Conservation (phyloP, 2,797 vertebrate species). For the Otolemur crassicaudatus region DNA sequence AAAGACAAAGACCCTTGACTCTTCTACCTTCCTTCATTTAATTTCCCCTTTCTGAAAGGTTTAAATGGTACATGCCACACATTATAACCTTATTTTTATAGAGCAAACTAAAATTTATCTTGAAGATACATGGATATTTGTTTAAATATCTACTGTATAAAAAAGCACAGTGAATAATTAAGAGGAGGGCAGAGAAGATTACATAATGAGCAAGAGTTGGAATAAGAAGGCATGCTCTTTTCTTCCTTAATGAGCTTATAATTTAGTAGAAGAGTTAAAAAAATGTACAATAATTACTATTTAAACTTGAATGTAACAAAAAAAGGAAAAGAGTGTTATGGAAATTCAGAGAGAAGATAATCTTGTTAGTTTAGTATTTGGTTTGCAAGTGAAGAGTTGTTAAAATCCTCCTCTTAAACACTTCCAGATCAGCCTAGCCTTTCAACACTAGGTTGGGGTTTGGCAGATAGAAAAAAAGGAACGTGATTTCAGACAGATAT, state of each 20-base stretch:
- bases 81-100: not conserved
- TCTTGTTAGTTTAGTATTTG: not conserved
- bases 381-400: not conserved
- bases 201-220: not conserved
- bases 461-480: not conserved
- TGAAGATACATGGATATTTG: not conserved
- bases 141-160: not conserved
- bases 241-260: not conserved
- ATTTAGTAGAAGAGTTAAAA: not conserved
- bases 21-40: not conserved
- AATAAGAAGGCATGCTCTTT: not conserved
- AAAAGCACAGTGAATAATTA: not conserved
- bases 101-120: not conserved
- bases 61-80: not conserved
- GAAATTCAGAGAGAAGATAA: not conserved
- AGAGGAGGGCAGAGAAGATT: not conserved
- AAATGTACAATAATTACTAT: not conserved
- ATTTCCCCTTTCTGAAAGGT: not conserved
- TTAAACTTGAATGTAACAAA: not conserved
- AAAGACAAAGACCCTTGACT: not conserved
- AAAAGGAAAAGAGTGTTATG: not conserved
- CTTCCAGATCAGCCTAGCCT: not conserved
- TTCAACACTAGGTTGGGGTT: not conserved
- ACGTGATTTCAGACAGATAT: not conserved
- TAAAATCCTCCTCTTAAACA: not conserved